Evolutionary conservation across 2,113 vertebrate species (phyloP).

Genomic region (Pantherophis guttatus): DNA sequence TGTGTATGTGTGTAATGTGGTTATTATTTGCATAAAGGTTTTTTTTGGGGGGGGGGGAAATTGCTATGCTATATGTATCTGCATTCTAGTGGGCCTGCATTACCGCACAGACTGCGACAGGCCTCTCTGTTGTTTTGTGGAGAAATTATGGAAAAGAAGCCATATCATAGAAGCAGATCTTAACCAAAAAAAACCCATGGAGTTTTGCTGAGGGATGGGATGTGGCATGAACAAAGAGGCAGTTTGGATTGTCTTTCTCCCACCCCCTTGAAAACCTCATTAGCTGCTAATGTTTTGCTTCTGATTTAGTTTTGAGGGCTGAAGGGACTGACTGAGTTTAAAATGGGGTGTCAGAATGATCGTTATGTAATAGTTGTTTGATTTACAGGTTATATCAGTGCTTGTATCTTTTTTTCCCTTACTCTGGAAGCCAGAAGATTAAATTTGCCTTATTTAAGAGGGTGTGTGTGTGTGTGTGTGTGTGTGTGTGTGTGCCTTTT

Average conservation of each 20-base stretch:
- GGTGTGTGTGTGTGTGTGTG: background rate
- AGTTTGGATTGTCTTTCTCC: background rate
- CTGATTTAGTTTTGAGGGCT: background rate
- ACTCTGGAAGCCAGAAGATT: background rate
- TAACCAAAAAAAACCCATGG: background rate
- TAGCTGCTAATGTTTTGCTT: background rate
- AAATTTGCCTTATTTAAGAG: background rate
- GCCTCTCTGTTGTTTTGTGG: background rate
- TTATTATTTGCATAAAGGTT: background rate
- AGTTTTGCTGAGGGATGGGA: background rate
- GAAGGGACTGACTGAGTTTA: background rate
- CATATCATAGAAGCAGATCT: background rate
- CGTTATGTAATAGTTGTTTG: background rate
- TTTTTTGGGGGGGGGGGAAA: background rate
- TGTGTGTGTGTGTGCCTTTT: background rate
- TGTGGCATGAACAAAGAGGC: background rate
- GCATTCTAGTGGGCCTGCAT: background rate
- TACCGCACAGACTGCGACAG: background rate
- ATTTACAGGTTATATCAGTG: background rate
- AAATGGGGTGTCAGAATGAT: background rate
- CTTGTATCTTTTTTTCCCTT: background rate
- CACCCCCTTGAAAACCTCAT: background rate
- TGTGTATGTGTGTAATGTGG: background rate
- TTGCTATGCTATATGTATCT: background rate
- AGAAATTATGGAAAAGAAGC: background rate